These are phyloP conservation scores for Dicerorhinus sumatrensis DNA, from an alignment of 2,113 vertebrate species.

Conservation along the genomic window DNA sequence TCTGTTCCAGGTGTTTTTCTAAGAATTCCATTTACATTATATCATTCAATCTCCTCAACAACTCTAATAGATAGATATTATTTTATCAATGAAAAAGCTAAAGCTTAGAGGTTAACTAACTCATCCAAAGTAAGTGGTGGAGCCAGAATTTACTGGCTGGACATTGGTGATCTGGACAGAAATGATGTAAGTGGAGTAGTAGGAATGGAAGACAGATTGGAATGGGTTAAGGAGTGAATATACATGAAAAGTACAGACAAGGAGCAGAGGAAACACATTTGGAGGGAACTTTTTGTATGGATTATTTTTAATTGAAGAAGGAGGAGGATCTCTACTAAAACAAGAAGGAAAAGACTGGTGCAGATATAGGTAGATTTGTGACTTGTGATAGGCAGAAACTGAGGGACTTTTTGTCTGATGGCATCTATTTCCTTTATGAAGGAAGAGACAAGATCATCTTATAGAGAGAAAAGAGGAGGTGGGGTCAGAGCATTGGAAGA, in stretches of 20 bases:
- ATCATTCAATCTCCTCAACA: neutral
- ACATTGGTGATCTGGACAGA: neutral
- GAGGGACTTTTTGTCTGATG: neutral
- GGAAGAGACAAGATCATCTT: neutral
- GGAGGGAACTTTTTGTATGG: neutral
- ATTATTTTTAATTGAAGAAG: neutral
- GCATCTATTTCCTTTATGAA: neutral
- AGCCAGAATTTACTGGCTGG: neutral
- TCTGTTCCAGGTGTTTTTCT: neutral
- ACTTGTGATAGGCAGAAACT: neutral
- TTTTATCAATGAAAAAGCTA: slow-evolving; percentile 22
- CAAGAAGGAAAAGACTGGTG: neutral
- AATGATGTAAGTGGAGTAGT: neutral
- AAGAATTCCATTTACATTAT: neutral
- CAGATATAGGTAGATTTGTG: neutral
- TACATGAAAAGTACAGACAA: neutral
- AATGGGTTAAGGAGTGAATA: neutral
- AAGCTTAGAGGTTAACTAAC: neutral
- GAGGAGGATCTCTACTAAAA: neutral
- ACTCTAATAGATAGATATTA: neutral
- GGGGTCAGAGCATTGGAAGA: neutral
- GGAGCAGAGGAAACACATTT: neutral
- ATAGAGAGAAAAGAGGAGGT: neutral
- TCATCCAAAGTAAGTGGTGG: neutral
- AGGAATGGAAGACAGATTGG: neutral